These are phyloP conservation scores for Trilocha varians DNA, from an alignment of 2,888 invertebrate species.

Conservation along the genomic window DNA sequence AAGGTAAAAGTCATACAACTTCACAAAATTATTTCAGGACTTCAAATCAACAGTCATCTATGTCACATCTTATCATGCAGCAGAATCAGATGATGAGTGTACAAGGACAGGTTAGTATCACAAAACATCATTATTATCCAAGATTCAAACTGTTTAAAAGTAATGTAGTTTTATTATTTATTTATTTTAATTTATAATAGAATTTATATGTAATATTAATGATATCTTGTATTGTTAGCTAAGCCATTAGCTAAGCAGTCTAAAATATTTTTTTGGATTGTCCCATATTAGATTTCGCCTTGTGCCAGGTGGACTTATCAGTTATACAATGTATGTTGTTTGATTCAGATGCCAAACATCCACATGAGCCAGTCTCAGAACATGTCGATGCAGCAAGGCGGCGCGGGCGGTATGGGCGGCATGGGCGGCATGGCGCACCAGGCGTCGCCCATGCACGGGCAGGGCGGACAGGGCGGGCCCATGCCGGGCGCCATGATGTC, in stretches of 20 bases:
- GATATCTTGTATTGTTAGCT: no score
- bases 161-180: no score
- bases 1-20: no score
- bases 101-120: conserved; percentile 56
- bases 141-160: no score
- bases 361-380: conserved; percentile 81
- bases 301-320: no score
- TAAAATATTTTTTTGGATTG: no score
- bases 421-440: conserved; percentile 39
- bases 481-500: conserved; percentile 40
- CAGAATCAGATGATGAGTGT: conserved; percentile 71
- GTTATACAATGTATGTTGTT: no score
- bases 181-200: no score
- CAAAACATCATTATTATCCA: no score
- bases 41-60: conserved; percentile 62
- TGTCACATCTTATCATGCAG: conserved; percentile 68
- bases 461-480: conserved; percentile 19
- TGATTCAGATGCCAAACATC: conserved; percentile 75
- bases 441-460: conserved; percentile 27
- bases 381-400: conserved; percentile 68
- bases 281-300: no score
- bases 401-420: conserved; percentile 32
- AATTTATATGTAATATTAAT: no score
- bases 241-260: no score
- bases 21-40: conserved; percentile 28